Base-by-base conservation (phyloP, 2,797 vertebrate species). In the Novumbra hubbsi region DNA sequence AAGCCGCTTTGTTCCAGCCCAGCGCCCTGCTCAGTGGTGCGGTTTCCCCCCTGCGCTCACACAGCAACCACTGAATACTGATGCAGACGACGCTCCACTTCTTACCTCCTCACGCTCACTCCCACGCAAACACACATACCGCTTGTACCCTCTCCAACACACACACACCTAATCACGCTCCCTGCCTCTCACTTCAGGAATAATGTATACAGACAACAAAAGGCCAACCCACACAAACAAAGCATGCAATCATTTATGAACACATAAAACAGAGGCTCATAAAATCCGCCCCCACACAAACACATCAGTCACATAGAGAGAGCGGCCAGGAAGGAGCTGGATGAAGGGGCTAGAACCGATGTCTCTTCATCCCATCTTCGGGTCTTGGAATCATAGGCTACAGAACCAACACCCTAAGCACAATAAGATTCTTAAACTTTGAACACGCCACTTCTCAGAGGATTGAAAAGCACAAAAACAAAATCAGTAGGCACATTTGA, bases 1-100 rank as follows among this genome's bases (percentile, higher is more conserved):
- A 85, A 83, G 88, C 83, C 66, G 87, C 89, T 93, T 92, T 92
- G 91, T 94, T 92, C 88, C 87, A 88, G 80, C 74, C 82, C 88
- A 88, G 88, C 72, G 83, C 84, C 80, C 85, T 65, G 84, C 89
- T 89, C 81, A 71, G 80, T 84, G 86, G 88, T 83, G 74, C 76
- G 73, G 21, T 80, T 68, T 74, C 79, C 81, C 71, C 73, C 64
- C 66, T 81, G 71, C 81, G 84, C 79, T 45, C 21, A 78, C 80
- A 79, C 77, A 80, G 82, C 83, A 72, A 73, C 79, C 82, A 79
- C 83, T 89, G 90, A 92, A 91, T 90, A 90, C 88, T 91, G 89
- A 91, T 88, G 88, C 85, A 86, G 81, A 75, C 27, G 27, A 15
- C 71, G 9, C 83, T 80, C 72, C 57, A 81, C 73, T 75, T 49